These are phyloP conservation scores for Microvelia longipes DNA, from an alignment of 1,140 invertebrate genomes.

Conservation along the genomic window DNA sequence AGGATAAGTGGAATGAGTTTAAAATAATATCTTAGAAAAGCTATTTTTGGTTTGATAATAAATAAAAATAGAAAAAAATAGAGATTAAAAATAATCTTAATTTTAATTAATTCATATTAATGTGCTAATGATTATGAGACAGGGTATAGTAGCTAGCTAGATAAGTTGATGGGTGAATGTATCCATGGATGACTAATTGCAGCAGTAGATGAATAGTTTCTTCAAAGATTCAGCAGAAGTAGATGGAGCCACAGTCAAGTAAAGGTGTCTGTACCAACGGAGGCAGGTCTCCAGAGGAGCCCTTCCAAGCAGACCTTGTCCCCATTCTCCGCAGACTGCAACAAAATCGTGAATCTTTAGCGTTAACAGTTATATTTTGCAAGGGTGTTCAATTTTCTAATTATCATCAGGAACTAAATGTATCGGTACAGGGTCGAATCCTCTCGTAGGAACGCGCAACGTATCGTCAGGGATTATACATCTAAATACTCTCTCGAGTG, in stretches of 20 bases:
- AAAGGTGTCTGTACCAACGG: background rate
- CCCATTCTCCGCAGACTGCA: background rate
- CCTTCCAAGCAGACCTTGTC: background rate
- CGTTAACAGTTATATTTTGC: background rate
- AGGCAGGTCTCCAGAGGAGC: background rate
- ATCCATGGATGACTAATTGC: no score
- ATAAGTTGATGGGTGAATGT: no score
- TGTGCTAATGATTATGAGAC: no score
- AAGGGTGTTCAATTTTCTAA: background rate
- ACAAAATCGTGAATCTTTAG: background rate
- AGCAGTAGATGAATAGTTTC: constrained; percentile 1
- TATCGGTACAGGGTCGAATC: background rate
- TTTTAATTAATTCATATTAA: no score
- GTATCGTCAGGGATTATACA: constrained; percentile 18
- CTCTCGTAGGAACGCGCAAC: background rate
- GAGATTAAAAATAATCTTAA: no score
- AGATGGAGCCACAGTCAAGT: background rate
- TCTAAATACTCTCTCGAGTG: no score
- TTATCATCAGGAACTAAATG: background rate
- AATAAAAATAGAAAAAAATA: no score
- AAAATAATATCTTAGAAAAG: no score
- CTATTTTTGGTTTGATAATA: no score
- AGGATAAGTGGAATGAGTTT: no score
- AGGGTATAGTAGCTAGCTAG: no score
- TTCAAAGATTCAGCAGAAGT: background rate